phyloP scores from a whole-genome alignment of 1,140 invertebrate genomes.

The Scaptomyza montana region DNA sequence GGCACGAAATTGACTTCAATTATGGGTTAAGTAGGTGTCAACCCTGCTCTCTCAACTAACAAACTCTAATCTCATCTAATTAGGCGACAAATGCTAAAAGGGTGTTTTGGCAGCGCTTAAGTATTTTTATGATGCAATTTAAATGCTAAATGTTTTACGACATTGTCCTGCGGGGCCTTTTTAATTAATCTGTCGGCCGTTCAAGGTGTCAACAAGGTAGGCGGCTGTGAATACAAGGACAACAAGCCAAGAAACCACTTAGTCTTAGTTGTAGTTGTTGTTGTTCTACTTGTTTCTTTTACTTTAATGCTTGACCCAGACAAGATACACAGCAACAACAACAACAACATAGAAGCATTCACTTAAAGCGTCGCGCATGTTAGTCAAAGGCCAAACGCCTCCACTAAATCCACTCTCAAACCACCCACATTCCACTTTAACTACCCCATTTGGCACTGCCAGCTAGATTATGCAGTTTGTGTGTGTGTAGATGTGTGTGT shows the following conservation, averaged over 20 bases:
- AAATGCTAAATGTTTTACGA: slow-evolving; percentile 79
- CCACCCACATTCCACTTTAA: background rate
- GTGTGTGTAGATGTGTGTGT: no score
- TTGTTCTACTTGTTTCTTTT: slow-evolving; percentile 36
- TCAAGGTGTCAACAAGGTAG: slow-evolving; percentile 72
- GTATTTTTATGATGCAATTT: slow-evolving; percentile 71
- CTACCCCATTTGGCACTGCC: background rate
- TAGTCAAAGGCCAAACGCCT: no score
- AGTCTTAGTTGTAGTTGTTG: background rate
- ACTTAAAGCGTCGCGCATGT: no score
- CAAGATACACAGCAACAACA: slow-evolving; percentile 24
- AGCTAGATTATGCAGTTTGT: slow-evolving; percentile 40
- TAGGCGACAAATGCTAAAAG: slow-evolving; percentile 67
- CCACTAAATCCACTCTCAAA: no score
- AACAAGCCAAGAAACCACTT: slow-evolving; percentile 17
- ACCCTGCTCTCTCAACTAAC: slow-evolving; percentile 1
- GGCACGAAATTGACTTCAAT: slow-evolving; percentile 47
- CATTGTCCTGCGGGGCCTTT: slow-evolving; percentile 54
- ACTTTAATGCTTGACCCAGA: slow-evolving; percentile 71
- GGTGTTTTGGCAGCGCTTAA: slow-evolving; percentile 3
- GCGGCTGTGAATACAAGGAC: slow-evolving; percentile 43
- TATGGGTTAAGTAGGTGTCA: slow-evolving; percentile 10
- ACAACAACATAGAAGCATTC: background rate
- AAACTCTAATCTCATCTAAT: slow-evolving; percentile 73
- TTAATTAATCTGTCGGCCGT: slow-evolving; percentile 77